These are phyloP conservation scores for Agrotis clavis DNA, from an alignment of 2,888 invertebrate genomes.

Conservation along the genomic window DNA sequence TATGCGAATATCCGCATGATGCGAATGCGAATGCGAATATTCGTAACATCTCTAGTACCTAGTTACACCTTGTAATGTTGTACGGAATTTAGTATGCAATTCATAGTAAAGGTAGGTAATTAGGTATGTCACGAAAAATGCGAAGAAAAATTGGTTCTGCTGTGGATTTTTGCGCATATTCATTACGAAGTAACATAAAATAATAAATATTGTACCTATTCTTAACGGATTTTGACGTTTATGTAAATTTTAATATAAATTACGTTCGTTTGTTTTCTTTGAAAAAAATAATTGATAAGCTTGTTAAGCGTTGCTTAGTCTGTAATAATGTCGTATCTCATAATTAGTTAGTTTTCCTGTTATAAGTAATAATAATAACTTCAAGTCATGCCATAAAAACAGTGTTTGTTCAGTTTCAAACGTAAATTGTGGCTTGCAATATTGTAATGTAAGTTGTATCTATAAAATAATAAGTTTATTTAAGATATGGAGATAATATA, in stretches of 20 bases:
- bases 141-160: too few species aligned
- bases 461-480: background rate
- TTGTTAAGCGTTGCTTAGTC: constrained; percentile 57
- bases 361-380: constrained; percentile 57
- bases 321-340: constrained; percentile 63
- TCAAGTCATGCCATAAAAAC: constrained; percentile 61
- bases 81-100: background rate
- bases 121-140: constrained; percentile 6
- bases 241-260: constrained; percentile 53
- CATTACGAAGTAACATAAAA: too few species aligned
- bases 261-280: constrained; percentile 46
- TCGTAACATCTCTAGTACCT: too few species aligned
- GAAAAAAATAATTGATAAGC: constrained; percentile 61
- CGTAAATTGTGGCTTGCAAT: constrained; percentile 35
- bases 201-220: constrained; percentile 38
- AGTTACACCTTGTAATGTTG: constrained; percentile 14
- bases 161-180: too few species aligned
- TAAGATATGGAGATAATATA: background rate
- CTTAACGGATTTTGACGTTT: constrained; percentile 53
- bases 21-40: too few species aligned
- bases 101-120: background rate
- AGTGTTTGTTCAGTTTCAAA: constrained; percentile 49
- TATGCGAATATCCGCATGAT: too few species aligned
- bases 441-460: constrained; percentile 22
- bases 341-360: constrained; percentile 62